Base-by-base conservation (phyloP, 2,797 vertebrate genomes). In the Crocidura indochinensis region DNA sequence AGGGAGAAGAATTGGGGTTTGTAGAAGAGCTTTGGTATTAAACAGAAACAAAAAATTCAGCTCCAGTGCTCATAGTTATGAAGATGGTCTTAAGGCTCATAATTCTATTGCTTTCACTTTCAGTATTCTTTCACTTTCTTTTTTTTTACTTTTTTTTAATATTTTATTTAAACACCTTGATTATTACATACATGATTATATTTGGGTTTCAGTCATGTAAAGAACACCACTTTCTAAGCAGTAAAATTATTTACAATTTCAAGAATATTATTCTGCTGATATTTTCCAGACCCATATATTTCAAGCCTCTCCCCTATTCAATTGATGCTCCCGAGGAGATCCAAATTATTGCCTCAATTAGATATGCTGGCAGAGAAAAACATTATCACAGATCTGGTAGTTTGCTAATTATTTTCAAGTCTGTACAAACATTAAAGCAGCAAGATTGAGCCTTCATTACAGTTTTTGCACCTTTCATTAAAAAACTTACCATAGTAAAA, bases 271-370 rank as follows among this genome's bases (percentile, higher is more conserved):
- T 88, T 94, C 89, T 69, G 12, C 29, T 84, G 64, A 84, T 94
- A 85, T 89, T 67, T 77, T 62, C 84, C 65, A 94, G 44, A 85
- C 49, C 10, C 14, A 20, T 95, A 44, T 94, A 96, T 97, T 94
- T 95, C 86, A 87, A 97, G 79, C 94, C 96, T 85, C 62, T 97
- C 38, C 95, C 96, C 97, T 97, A 96, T 91, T 96, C 87, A 95
- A 27, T 90, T 95, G 96, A 96, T 96, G 74, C 44, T 96, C 91
- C 94, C 86, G 92, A 97, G 91, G 96, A 95, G 94, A 96, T 84
- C 87, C 0, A 68, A 97, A 98, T 97, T 95, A 95, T 69, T 94
- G 81, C 90, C 38, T 96, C 60, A 69, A 96, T 95, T 90, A 94
- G 72, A 87, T 96, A 74, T 44, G 24, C 49, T 92, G 91, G 73